Conservation (phyloP, 2,797 vertebrate genomes). For the Erethizon dorsatum region DNA sequence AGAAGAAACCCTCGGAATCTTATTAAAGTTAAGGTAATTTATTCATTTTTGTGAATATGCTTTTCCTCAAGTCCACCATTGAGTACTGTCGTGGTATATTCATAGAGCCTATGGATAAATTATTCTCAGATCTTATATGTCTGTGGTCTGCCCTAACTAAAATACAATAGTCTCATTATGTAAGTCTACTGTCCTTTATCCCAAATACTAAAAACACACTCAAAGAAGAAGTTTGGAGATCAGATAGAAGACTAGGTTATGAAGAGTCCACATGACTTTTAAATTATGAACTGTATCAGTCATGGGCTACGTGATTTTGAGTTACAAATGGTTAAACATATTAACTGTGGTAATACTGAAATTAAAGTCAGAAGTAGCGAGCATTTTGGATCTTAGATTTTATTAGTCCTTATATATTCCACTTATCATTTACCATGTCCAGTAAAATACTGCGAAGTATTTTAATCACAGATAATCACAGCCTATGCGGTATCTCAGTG, state of each 20-base stretch:
- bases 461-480: background rate
- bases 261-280: background rate
- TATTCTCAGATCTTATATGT: conserved; percentile 12
- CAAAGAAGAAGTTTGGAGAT: conserved; percentile 11
- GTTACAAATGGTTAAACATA: background rate
- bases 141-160: background rate
- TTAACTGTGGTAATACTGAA: conserved; percentile 10
- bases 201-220: conserved; percentile 7
- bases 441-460: background rate
- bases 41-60: background rate
- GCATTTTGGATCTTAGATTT: background rate
- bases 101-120: background rate
- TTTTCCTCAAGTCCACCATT: conserved; percentile 12
- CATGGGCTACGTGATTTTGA: background rate
- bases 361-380: conserved; percentile 51
- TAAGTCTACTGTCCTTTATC: background rate
- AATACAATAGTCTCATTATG: background rate
- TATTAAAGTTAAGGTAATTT: conserved; percentile 93
- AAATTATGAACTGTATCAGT: conserved; percentile 1
- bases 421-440: background rate
- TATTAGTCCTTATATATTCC: background rate
- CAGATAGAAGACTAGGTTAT: background rate
- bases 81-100: background rate
- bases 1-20: conserved; percentile 93
- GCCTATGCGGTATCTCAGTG: background rate